Evolutionary conservation across 2,888 invertebrate genomes (phyloP), one percentile per base, ranked within the genome.

Genomic region (Hydriomena furcata): DNA sequence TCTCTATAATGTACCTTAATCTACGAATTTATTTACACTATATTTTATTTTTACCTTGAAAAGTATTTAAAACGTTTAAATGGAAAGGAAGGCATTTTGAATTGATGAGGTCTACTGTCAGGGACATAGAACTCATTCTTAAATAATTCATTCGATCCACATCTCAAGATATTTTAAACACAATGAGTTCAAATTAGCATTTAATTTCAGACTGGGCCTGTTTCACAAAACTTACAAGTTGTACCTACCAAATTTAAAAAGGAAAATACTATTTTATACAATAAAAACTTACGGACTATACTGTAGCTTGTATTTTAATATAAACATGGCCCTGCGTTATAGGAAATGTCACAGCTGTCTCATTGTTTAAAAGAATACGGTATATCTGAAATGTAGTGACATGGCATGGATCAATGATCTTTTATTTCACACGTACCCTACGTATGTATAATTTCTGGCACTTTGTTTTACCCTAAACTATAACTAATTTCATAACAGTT

Each of bases 401-500:
- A 35, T 40, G 32, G 30, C 31, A 17, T 42, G 10, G 27, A 24
- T 34, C 27, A 12, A 17, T 20, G 11, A 30, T 42, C 20, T 8
- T 36, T 24, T 37, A 40, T 48, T 50, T 42, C 42, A 43, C 49
- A 51, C 48, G 56, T 30, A 30, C 12, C 10, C 13, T 41, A 28
- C 38, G 21, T 30, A 41, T 41, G 31, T 56, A 61, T 45, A 46
- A 54, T 61, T 71, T 87, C 83, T 89, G 88, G 88, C 88, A 88
- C 87, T 74, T 84, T 81, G 67, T 72, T 76, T 82, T 77, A 82
- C 42, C 52, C 75, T 82, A 82, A 51, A 52, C 54, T 60, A 58
- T 71, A 76, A 49, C 58, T 79, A 77, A 72, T 54, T 63, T 71
- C 78, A 81, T 77, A 80, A 82, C 82, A 79, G 73, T 71, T 70